phyloP scores from a whole-genome alignment of 2,113 vertebrate genomes.

The Eira barbara region DNA sequence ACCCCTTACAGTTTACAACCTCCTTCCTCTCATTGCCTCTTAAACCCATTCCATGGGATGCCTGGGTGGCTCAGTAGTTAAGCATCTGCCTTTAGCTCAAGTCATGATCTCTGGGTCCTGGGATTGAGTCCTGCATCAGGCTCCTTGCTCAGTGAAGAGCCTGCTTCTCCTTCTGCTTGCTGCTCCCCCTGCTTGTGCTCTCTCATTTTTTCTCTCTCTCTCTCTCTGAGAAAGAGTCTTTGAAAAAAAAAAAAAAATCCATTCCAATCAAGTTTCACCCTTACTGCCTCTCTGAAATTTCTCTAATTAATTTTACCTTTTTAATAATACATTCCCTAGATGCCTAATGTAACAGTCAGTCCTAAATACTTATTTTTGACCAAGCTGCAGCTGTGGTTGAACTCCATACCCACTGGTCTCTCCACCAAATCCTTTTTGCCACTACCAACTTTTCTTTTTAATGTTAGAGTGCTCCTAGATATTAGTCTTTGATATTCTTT shows the following conservation, averaged over 20 bases:
- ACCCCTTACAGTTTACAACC: neutral
- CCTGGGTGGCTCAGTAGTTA: too few species aligned
- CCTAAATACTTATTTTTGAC: neutral
- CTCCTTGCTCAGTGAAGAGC: too few species aligned
- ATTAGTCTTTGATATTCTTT: neutral
- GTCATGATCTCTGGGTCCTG: too few species aligned
- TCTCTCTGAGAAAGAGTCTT: too few species aligned
- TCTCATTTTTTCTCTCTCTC: too few species aligned
- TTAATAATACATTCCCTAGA: neutral
- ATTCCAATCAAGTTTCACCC: neutral
- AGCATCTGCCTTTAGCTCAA: too few species aligned
- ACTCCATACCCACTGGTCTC: neutral
- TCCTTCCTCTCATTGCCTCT: neutral
- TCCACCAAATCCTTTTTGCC: neutral
- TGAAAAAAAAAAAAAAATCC: too few species aligned
- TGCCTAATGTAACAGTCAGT: neutral
- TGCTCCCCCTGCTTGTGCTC: too few species aligned
- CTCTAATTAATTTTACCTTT: neutral
- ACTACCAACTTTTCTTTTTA: neutral
- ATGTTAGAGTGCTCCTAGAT: neutral
- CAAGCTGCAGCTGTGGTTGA: neutral
- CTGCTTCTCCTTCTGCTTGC: too few species aligned
- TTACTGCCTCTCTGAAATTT: neutral
- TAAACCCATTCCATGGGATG: neutral
- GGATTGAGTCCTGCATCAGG: too few species aligned